Evolutionary conservation across 2,113 vertebrate species (phyloP).

Genomic region (Strigops habroptila): DNA sequence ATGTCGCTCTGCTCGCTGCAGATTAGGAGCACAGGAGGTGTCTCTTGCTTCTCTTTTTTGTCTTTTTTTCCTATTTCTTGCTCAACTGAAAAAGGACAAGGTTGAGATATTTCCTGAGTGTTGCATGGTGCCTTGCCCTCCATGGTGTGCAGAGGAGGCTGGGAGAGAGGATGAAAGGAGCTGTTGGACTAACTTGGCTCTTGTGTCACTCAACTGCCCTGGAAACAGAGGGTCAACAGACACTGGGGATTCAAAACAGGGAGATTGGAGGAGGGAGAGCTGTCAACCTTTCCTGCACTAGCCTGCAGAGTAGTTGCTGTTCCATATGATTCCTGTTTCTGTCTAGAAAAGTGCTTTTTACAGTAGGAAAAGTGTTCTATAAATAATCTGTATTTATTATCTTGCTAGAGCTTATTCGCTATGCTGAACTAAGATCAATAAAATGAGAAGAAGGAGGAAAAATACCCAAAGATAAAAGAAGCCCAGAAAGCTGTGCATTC

Average conservation of each 20-base stretch:
- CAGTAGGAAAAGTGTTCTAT: background rate
- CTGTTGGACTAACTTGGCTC: background rate
- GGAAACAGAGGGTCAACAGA: background rate
- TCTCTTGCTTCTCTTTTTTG: background rate
- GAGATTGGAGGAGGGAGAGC: background rate
- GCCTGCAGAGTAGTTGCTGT: background rate
- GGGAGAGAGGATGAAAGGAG: background rate
- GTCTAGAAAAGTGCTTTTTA: background rate
- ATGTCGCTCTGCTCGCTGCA: background rate
- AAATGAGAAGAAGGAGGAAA: constrained; percentile 20
- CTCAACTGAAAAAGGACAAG: background rate
- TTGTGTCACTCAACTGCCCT: background rate
- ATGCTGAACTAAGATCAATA: constrained; percentile 5
- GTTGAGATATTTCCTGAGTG: background rate
- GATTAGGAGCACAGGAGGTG: background rate
- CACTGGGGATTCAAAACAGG: background rate
- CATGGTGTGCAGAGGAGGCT: background rate
- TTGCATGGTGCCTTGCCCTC: background rate
- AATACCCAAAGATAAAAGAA: constrained; percentile 40
- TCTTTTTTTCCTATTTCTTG: background rate
- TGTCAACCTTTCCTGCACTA: background rate
- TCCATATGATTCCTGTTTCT: background rate
- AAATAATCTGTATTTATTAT: constrained; percentile 23
- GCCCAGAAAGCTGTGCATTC: background rate
- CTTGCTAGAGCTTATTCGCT: background rate